Percentiles rank a stretch among this genome's conserved stretches.
These are phyloP conservation scores for Argentina silus DNA, from an alignment of 2,797 vertebrate genomes.

Conservation along the genomic window DNA sequence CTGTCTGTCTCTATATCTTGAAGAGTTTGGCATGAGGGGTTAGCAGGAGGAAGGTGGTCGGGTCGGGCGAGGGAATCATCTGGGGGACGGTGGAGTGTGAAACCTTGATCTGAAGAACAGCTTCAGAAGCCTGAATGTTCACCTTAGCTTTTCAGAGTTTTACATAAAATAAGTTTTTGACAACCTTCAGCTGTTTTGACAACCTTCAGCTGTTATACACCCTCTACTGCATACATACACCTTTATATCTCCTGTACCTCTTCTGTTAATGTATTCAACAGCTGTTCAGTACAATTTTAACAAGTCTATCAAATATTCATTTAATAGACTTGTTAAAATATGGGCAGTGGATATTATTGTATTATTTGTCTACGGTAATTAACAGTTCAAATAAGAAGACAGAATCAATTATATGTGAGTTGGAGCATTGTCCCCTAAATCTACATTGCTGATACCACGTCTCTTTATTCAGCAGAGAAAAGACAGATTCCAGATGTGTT, in stretches of 20 bases:
- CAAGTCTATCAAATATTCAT: conserved; percentile 37
- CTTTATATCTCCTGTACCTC: no score
- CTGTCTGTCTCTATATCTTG: neutral
- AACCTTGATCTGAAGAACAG: no score
- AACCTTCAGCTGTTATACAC: no score
- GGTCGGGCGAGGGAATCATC: no score
- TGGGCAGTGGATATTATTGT: conserved; percentile 36
- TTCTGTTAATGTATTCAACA: conserved; percentile 21
- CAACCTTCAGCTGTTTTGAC: no score
- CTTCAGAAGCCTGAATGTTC: no score
- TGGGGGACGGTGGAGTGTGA: no score
- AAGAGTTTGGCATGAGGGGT: neutral
- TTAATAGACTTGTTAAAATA: conserved; percentile 47
- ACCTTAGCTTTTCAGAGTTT: no score
- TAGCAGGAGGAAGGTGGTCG: no score
- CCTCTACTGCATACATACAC: no score
- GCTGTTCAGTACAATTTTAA: conserved; percentile 7
- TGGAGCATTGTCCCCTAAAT: conserved; percentile 45
- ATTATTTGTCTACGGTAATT: conserved; percentile 47
- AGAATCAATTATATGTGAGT: conserved; percentile 40
- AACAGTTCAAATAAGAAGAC: conserved; percentile 16
- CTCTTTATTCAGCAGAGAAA: neutral
- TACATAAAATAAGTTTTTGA: no score
- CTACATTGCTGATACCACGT: neutral
- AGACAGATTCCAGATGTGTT: neutral